Base-by-base conservation (phyloP, 1,140 invertebrate genomes). In the Sinonovacula constricta region DNA sequence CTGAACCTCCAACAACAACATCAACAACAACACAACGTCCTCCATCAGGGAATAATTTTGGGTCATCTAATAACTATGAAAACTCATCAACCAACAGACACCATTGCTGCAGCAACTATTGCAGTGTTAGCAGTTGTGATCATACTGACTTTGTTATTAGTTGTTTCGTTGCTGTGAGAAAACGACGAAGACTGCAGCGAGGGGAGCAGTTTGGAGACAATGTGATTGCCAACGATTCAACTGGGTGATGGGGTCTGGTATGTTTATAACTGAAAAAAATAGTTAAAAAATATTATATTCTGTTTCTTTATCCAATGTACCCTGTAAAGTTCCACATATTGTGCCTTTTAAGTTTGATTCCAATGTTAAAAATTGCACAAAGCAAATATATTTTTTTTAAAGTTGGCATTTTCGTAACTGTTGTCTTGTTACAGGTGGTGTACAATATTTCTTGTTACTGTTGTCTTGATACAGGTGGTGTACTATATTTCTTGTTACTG, bases 131-230 rank as follows among this genome's bases (percentile, higher is more conserved):
- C 75, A 12, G 75, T 78, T 4, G 66, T 78, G 2, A 78, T 78
- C n/a, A 54, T 78, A 22, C 18, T 78, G 1, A 78, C 75, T 10
- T 53, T 78, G 54, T 24, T 78, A n/a, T 34, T 78, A 28, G 75
- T 78, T 30, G 74, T 57, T 78, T 78, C 59, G 39, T 65, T 49
- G 75, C 75, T 12, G 63, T 78, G 39, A 39, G 75, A 45, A 78
- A 78, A 26, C 60, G 75, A 30, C 66, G 62, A 31, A 51, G 75
- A 63, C 65, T 66, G 24, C 14, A 59, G 28, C 75, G 60, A 33
- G 75, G 75, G 28, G 56, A 78, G 36, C 54, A 69, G 18, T 70
- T 78, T 70, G 72, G 72, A 7, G 67, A 78, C 31, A 54, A 26
- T 34, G 31, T 49, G 24, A 54, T 78, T 65, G 57, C 75, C 66